A percentile compares a stretch with the other conserved stretches of the same genome.
Conservation (phyloP, 2,888 invertebrate species). For the Melitaea athalia region DNA sequence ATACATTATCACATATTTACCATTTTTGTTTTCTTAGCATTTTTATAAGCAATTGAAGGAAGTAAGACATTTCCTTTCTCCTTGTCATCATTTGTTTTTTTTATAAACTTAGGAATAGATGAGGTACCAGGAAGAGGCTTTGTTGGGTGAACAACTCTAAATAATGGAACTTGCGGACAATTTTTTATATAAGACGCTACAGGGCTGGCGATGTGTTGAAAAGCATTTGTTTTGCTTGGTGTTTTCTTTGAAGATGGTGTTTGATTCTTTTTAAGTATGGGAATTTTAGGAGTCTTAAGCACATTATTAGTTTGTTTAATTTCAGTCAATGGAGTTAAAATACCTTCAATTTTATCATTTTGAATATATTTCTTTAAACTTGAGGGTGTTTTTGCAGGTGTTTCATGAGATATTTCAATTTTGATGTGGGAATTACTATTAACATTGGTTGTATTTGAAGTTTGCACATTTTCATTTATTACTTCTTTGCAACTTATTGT, state of each 20-base stretch:
- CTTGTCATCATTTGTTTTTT: conserved; percentile 42
- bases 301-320: conserved; percentile 15
- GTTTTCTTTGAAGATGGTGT: conserved; percentile 51
- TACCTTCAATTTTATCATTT: not conserved
- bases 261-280: conserved; percentile 48
- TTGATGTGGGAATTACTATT: not conserved
- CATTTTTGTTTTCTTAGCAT: conserved; percentile 65
- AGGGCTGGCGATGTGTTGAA: conserved; percentile 66
- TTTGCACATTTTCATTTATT: not conserved
- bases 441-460: not conserved
- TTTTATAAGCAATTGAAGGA: conserved; percentile 61
- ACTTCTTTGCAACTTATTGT: not conserved
- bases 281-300: conserved; percentile 59
- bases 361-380: not conserved
- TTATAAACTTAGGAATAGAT: conserved; percentile 58
- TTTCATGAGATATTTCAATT: not conserved
- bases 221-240: conserved; percentile 51
- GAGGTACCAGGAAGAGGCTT: conserved; percentile 57
- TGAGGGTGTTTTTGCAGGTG: not conserved
- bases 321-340: not conserved
- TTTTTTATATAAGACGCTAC: conserved; percentile 69
- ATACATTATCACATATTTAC: conserved; percentile 47
- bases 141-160: conserved; percentile 61
- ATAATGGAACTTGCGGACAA: conserved; percentile 57
- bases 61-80: conserved; percentile 59